Evolutionary conservation across 2,113 vertebrate species (phyloP).

Genomic region (Casuarius casuarius): DNA sequence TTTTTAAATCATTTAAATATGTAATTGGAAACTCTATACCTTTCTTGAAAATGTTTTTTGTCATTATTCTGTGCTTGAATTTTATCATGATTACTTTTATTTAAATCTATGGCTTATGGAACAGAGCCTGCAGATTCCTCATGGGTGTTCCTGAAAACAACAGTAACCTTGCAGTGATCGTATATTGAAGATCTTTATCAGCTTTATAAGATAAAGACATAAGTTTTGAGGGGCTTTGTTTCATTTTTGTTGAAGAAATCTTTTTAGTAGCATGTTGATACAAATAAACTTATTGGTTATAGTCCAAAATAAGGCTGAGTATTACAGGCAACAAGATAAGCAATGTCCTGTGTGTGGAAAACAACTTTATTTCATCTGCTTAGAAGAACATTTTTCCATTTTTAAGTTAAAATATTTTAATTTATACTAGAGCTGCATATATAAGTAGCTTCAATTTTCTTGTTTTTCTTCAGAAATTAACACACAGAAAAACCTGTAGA

Average conservation of each 20-base stretch:
- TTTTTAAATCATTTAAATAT: background rate
- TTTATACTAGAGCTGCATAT: background rate
- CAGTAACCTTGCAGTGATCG: background rate
- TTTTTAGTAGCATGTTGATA: background rate
- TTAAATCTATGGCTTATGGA: background rate
- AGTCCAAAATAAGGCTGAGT: background rate
- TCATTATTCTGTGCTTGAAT: background rate
- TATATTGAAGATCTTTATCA: background rate
- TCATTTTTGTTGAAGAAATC: background rate
- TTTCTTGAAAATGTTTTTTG: background rate
- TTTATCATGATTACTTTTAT: slow-evolving; percentile 1
- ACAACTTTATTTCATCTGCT: background rate
- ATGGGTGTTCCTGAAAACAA: background rate
- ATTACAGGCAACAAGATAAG: background rate
- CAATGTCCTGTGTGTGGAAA: background rate
- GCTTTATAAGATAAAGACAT: background rate
- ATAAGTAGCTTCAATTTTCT: background rate
- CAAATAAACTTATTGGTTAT: background rate
- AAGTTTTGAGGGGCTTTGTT: background rate
- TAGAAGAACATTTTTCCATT: background rate
- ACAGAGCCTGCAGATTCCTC: background rate
- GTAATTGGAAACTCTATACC: background rate
- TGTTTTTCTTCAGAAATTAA: background rate
- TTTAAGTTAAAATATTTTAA: background rate
- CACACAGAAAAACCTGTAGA: background rate